Conservation (phyloP, 2,888 invertebrate genomes). For the Tetranychus truncatus region DNA sequence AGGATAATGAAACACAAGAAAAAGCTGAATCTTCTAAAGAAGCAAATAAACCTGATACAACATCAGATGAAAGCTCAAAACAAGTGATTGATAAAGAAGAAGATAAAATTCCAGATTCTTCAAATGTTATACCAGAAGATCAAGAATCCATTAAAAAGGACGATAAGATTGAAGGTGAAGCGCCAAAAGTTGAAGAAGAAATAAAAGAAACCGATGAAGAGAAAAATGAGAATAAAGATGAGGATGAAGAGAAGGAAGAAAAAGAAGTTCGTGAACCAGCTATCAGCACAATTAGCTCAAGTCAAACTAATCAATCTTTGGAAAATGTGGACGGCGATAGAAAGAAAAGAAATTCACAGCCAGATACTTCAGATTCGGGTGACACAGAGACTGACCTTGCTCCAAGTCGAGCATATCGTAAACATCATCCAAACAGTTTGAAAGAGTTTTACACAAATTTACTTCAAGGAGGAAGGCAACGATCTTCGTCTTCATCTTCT, state of each 20-base stretch:
- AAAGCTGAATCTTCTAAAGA: constrained; percentile 10
- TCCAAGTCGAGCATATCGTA: constrained; percentile 22
- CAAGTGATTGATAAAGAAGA: constrained; percentile 23
- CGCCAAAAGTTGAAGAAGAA: constrained; percentile 23
- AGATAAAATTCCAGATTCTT: constrained; percentile 10
- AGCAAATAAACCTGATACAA: background rate
- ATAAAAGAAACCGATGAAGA: constrained; percentile 23
- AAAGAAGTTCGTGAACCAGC: constrained; percentile 31
- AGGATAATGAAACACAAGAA: background rate
- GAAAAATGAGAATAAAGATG: background rate
- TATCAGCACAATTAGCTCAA: constrained; percentile 20
- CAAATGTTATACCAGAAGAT: background rate
- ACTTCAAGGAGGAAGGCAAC: constrained; percentile 27
- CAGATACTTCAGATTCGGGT: background rate
- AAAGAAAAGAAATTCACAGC: background rate
- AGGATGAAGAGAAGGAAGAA: constrained; percentile 32
- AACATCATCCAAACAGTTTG: constrained; percentile 5
- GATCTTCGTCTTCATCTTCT: constrained; percentile 32
- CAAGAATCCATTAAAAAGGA: background rate
- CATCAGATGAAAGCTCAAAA: constrained; percentile 15
- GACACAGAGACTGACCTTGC: constrained; percentile 22
- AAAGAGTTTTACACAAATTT: constrained; percentile 14
- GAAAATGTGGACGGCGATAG: background rate
- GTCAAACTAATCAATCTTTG: constrained; percentile 14
- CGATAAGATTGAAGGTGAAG: constrained; percentile 6